Evolutionary conservation across 1,140 invertebrate genomes (phyloP).

Genomic region (Leguminivora glycinivorella): DNA sequence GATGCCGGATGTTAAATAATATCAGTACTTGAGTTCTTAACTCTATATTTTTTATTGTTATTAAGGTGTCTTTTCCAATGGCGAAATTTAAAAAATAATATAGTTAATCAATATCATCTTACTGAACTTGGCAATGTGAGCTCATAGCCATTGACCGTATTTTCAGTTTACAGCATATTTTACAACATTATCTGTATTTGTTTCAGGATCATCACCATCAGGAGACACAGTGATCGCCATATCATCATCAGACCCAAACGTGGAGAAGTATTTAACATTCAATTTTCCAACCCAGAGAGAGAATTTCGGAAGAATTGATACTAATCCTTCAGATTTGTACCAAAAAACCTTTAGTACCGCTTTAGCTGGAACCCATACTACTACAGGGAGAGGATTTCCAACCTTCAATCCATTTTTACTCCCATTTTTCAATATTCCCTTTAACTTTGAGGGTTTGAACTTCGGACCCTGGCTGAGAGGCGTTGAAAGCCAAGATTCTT

Average conservation of each 20-base stretch:
- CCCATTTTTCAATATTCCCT: slow-evolving; percentile 35
- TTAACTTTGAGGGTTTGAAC: slow-evolving; percentile 37
- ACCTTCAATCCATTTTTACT: slow-evolving; percentile 36
- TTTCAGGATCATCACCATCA: slow-evolving; percentile 41
- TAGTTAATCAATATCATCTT: too few species aligned
- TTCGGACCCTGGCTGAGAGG: slow-evolving; percentile 35
- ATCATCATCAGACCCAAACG: slow-evolving; percentile 35
- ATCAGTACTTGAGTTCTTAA: too few species aligned
- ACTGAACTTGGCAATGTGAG: too few species aligned
- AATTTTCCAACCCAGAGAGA: background rate
- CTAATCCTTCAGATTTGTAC: slow-evolving; percentile 18
- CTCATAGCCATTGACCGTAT: too few species aligned
- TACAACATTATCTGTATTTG: slow-evolving; percentile 20
- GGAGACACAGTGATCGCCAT: slow-evolving; percentile 37
- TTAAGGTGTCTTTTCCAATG: too few species aligned
- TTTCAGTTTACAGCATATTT: background rate
- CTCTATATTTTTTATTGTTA: too few species aligned
- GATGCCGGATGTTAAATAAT: too few species aligned
- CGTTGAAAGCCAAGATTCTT: slow-evolving; percentile 42
- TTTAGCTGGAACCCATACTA: slow-evolving; percentile 24
- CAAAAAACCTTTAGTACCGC: slow-evolving; percentile 34
- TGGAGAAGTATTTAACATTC: slow-evolving; percentile 34
- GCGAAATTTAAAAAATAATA: too few species aligned
- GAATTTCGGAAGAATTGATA: background rate
- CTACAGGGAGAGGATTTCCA: slow-evolving; percentile 30